A percentile compares a stretch with the other conserved stretches of the same genome.
Evolutionary conservation across 2,113 vertebrate genomes (phyloP).

Genomic region (Pantherophis guttatus): DNA sequence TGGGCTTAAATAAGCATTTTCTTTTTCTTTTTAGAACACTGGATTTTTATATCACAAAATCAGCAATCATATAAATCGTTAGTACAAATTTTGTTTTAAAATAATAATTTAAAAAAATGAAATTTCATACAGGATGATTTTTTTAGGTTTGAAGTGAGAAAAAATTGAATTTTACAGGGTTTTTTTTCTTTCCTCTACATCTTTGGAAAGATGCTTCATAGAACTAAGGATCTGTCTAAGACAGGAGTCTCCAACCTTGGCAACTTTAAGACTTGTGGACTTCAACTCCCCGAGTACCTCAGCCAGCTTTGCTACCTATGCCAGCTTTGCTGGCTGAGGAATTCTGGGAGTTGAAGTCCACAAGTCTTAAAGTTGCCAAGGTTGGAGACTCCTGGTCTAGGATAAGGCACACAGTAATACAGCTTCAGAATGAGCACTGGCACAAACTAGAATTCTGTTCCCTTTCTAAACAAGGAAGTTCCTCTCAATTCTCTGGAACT

Average conservation of each 20-base stretch:
- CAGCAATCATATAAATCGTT: background rate
- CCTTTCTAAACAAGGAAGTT: background rate
- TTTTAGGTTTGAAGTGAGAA: background rate
- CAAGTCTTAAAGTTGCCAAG: too few relatives aligned
- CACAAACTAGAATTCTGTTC: background rate
- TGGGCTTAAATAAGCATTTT: background rate
- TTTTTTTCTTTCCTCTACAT: background rate
- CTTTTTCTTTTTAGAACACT: background rate
- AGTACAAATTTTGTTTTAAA: background rate
- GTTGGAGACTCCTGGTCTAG: too few relatives aligned
- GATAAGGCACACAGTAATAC: background rate
- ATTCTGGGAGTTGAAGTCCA: too few relatives aligned
- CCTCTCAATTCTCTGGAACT: background rate
- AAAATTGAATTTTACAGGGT: background rate
- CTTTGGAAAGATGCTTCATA: background rate
- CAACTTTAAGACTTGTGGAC: too few relatives aligned
- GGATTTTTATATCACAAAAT: background rate
- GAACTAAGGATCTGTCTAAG: background rate
- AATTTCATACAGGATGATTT: background rate
- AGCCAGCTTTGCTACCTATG: too few relatives aligned
- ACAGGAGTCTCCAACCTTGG: background rate
- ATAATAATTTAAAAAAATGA: background rate
- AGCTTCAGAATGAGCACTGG: background rate
- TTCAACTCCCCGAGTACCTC: too few relatives aligned
- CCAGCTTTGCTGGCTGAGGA: too few relatives aligned